phyloP scores from a whole-genome alignment of 2,888 invertebrate genomes.

The Adela reaumurella region DNA sequence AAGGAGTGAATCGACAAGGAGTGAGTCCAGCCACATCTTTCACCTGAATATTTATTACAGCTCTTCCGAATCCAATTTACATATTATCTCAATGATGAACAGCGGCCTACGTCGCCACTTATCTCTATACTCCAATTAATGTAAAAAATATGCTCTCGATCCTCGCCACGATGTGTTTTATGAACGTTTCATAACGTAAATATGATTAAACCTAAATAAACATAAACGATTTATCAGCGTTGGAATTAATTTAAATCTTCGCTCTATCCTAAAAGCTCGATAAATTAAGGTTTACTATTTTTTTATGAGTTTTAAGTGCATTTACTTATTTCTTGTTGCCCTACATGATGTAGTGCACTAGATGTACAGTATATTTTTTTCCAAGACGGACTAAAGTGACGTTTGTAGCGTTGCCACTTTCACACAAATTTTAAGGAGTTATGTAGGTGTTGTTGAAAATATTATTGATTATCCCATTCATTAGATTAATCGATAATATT shows the following conservation, averaged over 20 bases:
- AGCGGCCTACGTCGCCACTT: slow-evolving; percentile 30
- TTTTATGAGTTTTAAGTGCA: too few species aligned
- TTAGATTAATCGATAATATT: too few species aligned
- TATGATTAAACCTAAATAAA: background rate
- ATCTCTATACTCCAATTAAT: slow-evolving; percentile 46
- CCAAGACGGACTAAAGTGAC: too few species aligned
- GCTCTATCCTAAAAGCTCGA: background rate
- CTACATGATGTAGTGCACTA: too few species aligned
- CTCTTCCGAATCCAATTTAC: slow-evolving; percentile 31
- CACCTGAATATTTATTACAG: slow-evolving; percentile 21
- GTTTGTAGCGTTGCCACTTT: too few species aligned
- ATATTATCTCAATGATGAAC: slow-evolving; percentile 46
- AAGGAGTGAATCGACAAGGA: slow-evolving; percentile 6
- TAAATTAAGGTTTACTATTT: background rate
- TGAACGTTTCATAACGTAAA: slow-evolving; percentile 33
- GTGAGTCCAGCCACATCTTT: slow-evolving; percentile 3
- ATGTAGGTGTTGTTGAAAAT: too few species aligned
- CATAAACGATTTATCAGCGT: background rate
- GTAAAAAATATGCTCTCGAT: slow-evolving; percentile 33
- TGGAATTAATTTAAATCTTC: background rate
- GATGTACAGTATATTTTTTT: too few species aligned
- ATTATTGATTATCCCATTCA: too few species aligned
- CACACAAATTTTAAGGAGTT: too few species aligned
- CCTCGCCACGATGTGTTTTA: slow-evolving; percentile 30
- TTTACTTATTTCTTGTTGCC: too few species aligned